Evolutionary conservation across 2,888 invertebrate genomes (phyloP).

Genomic region (Erynnis tages): DNA sequence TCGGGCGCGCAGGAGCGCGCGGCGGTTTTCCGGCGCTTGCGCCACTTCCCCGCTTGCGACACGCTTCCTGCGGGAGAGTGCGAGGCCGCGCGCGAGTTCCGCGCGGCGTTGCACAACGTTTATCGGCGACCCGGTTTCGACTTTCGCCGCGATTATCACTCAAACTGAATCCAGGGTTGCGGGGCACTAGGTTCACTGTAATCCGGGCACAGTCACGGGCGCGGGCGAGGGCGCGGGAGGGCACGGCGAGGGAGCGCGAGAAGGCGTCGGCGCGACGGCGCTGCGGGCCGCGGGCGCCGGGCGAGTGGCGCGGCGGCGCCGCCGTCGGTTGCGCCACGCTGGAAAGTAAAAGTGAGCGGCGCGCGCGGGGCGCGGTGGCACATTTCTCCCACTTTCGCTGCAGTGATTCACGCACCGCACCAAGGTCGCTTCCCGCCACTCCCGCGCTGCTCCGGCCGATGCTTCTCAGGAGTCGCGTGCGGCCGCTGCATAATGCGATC

Average conservation of each 20-base stretch:
- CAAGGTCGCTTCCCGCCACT: slow-evolving; percentile 76
- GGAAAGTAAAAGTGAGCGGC: slow-evolving; percentile 80
- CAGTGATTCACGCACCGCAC: slow-evolving; percentile 65
- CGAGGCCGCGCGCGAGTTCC: slow-evolving; percentile 74
- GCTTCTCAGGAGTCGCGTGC: slow-evolving; percentile 44
- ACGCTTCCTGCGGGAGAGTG: slow-evolving; percentile 78
- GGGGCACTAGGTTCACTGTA: slow-evolving; percentile 75
- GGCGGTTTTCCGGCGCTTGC: slow-evolving; percentile 73
- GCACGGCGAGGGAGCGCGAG: slow-evolving; percentile 40
- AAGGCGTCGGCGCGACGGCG: slow-evolving; percentile 71
- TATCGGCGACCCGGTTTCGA: slow-evolving; percentile 70
- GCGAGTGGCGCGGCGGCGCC: slow-evolving; percentile 76
- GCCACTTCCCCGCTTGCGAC: slow-evolving; percentile 78
- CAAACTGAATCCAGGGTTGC: slow-evolving; percentile 67
- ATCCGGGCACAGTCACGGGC: slow-evolving; percentile 70
- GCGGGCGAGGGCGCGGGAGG: slow-evolving; percentile 45
- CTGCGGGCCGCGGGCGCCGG: slow-evolving; percentile 80
- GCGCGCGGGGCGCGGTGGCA: slow-evolving; percentile 70
- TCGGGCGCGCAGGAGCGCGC: slow-evolving; percentile 62
- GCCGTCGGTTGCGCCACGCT: slow-evolving; percentile 77
- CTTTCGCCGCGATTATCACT: slow-evolving; percentile 67
- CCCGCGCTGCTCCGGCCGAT: slow-evolving; percentile 45
- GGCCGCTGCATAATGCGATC: slow-evolving; percentile 30
- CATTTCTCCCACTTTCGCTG: slow-evolving; percentile 82
- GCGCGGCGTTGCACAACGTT: slow-evolving; percentile 73